These are phyloP conservation scores for Aurelia sp. DNA, from an alignment of 30 jellyfish, hydroid and myxozoan genomes.

Conservation along the genomic window DNA sequence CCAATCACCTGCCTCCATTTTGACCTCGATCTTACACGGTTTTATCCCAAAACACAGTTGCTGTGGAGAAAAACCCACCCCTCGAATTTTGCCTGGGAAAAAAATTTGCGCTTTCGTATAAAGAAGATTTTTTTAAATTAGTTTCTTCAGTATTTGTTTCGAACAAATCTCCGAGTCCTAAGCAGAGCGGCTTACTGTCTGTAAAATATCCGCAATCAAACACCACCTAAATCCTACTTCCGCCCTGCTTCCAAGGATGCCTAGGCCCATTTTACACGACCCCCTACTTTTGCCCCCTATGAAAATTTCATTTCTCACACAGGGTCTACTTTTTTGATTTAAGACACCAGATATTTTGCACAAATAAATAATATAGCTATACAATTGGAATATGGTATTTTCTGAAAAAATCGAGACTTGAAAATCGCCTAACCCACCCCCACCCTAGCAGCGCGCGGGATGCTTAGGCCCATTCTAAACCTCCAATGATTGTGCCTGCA, in stretches of 20 bases:
- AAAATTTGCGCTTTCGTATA: not conserved
- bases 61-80: constrained; percentile 17
- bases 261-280: not conserved
- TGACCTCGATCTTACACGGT: not conserved
- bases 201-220: constrained; percentile 5
- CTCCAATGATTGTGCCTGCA: no score
- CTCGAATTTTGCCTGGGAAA: not conserved
- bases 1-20: constrained; percentile 13
- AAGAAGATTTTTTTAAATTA: not conserved
- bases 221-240: constrained; percentile 8
- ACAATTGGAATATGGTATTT: no score
- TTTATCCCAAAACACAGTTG: constrained; percentile 18
- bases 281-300: not conserved
- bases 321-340: not conserved
- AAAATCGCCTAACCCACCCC: no score
- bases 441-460: no score
- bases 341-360: no score
- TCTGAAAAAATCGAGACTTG: no score
- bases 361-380: no score
- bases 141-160: no score
- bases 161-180: not conserved
- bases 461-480: no score
- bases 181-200: not conserved
- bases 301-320: not conserved
- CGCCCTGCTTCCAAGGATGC: constrained; percentile 3